Conservation (phyloP, 2,797 vertebrate species). For the Argentina silus region DNA sequence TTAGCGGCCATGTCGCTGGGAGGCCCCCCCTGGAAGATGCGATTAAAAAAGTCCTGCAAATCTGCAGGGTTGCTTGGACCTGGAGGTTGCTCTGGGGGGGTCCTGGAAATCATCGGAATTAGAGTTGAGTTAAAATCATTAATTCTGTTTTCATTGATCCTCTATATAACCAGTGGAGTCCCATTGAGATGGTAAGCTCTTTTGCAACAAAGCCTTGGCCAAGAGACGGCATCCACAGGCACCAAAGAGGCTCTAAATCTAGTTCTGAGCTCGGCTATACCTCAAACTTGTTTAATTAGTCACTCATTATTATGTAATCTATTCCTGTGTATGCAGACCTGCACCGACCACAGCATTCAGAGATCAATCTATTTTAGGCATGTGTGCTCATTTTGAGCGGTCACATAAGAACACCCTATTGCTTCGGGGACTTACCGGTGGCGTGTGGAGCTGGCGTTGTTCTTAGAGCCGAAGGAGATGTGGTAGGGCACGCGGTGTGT, state of each 20-base stretch:
- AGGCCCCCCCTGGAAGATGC: conserved; percentile 87
- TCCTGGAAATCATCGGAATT: conserved; percentile 63
- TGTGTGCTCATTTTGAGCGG: neutral
- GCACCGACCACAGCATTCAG: neutral
- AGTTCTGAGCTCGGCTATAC: neutral
- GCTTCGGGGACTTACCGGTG: conserved; percentile 79
- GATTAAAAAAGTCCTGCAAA: conserved; percentile 88
- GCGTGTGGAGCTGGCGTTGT: conserved; percentile 75
- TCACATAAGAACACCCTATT: neutral
- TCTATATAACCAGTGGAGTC: neutral
- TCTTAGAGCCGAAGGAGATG: conserved; percentile 91
- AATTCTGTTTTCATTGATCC: neutral
- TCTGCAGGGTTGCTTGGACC: conserved; percentile 81
- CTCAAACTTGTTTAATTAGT: neutral
- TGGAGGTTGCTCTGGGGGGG: conserved; percentile 73
- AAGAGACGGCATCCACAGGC: neutral
- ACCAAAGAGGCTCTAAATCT: neutral
- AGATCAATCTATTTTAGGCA: neutral
- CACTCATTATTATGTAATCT: neutral
- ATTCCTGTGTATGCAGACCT: neutral
- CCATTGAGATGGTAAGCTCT: neutral
- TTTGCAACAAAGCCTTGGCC: neutral
- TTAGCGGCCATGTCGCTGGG: conserved; percentile 81
- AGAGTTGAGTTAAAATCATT: neutral
- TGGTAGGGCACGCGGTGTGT: conserved; percentile 94